Evolutionary conservation across 1,140 invertebrate genomes (phyloP), one percentile per base, ranked within the genome.

Genomic region (Polypedilum pembai): DNA sequence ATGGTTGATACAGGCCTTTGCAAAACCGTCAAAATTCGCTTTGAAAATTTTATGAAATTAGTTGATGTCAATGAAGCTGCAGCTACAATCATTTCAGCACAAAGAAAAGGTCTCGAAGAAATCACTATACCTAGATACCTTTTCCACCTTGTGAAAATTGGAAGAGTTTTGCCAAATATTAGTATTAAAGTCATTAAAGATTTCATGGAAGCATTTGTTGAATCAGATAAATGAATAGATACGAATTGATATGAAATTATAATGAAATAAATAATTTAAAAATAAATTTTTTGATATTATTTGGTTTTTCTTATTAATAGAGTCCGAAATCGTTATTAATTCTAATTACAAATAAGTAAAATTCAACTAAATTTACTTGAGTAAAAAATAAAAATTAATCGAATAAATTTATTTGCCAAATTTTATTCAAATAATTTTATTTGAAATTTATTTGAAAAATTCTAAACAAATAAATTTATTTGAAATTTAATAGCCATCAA

Each of bases 1-100:
- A 91, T 93, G 80, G 90, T 94, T 7, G 89, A 93, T 78, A 95
- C 93, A 7, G 92, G 93, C 15, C 83, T 95, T 7, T 91, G 91
- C 79, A 90, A 93, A 78, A 90, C 89, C 73, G 90, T 91, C 0
- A 87, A 83, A 77, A 88, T 89, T 76, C 89, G 88, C 76, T 92
- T 92, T 82, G 86, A 89, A 1, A 84, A 78, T 12, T 75, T 91
- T 15, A 86, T 92, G 83, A 84, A 85, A 75, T 82, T 92, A 74
- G 83, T 92, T 20, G 79, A 87, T 12, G 84, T 90, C 0, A 81
- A 88, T 73, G 83, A 87, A 41, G 91, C 89, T 3, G 91, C 89
- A 0, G 80, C 83, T 20, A 79, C 84, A 76, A 91, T 93, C 76
- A 83, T 92, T 66, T 81, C 83, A 18, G 89, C 90, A 0, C 86